phyloP scores from a whole-genome alignment of 2,113 vertebrate genomes.

The Eubucco bourcierii region DNA sequence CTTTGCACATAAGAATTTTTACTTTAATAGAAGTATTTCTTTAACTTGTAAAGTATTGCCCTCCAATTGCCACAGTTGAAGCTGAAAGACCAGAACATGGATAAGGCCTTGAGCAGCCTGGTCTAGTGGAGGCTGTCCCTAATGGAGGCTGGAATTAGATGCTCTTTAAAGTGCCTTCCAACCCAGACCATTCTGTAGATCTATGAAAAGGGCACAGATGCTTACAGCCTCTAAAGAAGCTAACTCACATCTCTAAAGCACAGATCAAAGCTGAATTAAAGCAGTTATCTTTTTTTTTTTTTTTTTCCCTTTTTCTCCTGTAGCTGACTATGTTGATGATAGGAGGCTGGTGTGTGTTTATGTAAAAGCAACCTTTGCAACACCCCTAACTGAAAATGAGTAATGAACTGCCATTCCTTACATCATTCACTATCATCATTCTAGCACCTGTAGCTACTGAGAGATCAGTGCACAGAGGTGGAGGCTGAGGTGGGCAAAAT shows the following conservation, averaged over 20 bases:
- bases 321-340: neutral
- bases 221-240: neutral
- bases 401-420: neutral
- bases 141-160: no score
- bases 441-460: neutral
- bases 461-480: neutral
- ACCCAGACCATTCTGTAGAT: no score
- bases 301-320: neutral
- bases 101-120: no score
- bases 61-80: no score
- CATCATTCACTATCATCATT: neutral
- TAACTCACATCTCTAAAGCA: neutral
- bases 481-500: neutral
- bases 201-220: neutral
- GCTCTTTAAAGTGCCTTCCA: no score
- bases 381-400: slow-evolving; percentile 10
- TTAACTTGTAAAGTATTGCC: no score
- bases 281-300: neutral
- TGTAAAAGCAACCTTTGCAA: slow-evolving; percentile 48
- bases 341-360: slow-evolving; percentile 32
- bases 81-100: no score
- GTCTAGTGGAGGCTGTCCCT: no score
- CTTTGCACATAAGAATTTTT: no score
- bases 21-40: no score
- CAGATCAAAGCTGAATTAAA: neutral